Evolutionary conservation across 2,888 invertebrate genomes (phyloP).

Genomic region (Diadromus collaris): DNA sequence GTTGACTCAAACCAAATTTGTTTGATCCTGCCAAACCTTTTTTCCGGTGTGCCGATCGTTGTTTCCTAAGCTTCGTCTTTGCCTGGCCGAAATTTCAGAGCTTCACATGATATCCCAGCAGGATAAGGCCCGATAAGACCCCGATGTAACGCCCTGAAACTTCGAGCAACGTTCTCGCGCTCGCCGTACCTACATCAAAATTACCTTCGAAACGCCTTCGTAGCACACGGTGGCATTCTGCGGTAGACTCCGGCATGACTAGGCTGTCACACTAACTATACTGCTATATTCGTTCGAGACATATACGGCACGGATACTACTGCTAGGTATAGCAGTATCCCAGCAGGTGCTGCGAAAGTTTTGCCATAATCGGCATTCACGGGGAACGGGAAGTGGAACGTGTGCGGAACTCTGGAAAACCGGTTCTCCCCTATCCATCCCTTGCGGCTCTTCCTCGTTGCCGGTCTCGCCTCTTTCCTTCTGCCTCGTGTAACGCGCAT

Average conservation of each 20-base stretch:
- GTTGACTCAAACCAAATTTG: no score
- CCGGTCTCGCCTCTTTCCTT: slow-evolving; percentile 13
- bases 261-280: slow-evolving; percentile 4
- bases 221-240: background rate
- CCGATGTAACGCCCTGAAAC: background rate
- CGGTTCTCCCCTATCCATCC: slow-evolving; percentile 33
- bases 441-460: slow-evolving; percentile 19
- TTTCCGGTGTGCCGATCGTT: no score
- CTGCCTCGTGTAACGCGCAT: background rate
- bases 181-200: background rate
- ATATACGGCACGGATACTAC: background rate
- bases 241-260: background rate
- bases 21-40: no score
- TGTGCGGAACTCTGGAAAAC: slow-evolving; percentile 32
- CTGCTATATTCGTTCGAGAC: background rate
- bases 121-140: background rate
- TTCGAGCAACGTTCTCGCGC: background rate
- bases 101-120: background rate
- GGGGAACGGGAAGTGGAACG: slow-evolving; percentile 35
- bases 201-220: background rate
- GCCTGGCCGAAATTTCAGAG: no score
- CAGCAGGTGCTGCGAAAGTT: slow-evolving; percentile 39
- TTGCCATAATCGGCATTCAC: slow-evolving; percentile 40
- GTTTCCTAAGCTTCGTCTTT: no score
- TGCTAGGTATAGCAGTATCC: slow-evolving; percentile 11